Conservation (phyloP, 1,140 invertebrate species). For the Cydia amplana region DNA sequence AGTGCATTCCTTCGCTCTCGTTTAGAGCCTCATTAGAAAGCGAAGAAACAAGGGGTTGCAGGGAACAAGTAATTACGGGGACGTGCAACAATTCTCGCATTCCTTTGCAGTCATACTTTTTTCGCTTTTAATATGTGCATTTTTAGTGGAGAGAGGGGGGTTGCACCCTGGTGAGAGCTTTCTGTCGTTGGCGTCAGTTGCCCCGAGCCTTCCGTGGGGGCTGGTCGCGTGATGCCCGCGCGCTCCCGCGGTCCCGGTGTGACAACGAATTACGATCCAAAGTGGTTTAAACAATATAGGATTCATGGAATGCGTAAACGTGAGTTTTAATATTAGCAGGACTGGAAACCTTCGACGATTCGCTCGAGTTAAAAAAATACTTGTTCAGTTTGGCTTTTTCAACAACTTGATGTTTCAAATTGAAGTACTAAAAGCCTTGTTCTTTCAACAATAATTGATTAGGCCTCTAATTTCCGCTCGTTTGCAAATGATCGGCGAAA, state of each 20-base stretch:
- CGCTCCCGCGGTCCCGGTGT: slow-evolving; percentile 39
- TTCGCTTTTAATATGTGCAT: slow-evolving; percentile 69
- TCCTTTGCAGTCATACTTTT: slow-evolving; percentile 54
- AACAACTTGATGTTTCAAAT: not conserved
- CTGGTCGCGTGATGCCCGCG: slow-evolving; percentile 49
- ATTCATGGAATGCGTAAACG: slow-evolving; percentile 38
- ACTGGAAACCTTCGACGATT: slow-evolving; percentile 48
- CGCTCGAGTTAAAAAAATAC: not conserved
- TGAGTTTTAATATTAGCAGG: slow-evolving; percentile 43
- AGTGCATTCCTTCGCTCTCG: slow-evolving; percentile 32
- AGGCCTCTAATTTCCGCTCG: not conserved
- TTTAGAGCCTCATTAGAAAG: slow-evolving; percentile 39
- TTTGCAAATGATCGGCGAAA: slow-evolving; percentile 1
- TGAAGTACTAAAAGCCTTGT: not conserved
- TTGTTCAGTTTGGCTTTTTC: not conserved
- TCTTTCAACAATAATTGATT: slow-evolving; percentile 6
- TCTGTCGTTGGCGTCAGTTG: slow-evolving; percentile 63
- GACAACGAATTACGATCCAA: slow-evolving; percentile 34
- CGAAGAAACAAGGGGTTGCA: slow-evolving; percentile 49
- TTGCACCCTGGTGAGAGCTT: slow-evolving; percentile 51
- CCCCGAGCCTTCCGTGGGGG: slow-evolving; percentile 57
- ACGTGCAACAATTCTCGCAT: slow-evolving; percentile 57
- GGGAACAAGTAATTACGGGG: slow-evolving; percentile 56
- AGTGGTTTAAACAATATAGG: slow-evolving; percentile 30
- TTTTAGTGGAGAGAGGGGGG: slow-evolving; percentile 55